These are phyloP conservation scores for Norana najaformis DNA, from an alignment of 2,888 invertebrate genomes.

Conservation along the genomic window DNA sequence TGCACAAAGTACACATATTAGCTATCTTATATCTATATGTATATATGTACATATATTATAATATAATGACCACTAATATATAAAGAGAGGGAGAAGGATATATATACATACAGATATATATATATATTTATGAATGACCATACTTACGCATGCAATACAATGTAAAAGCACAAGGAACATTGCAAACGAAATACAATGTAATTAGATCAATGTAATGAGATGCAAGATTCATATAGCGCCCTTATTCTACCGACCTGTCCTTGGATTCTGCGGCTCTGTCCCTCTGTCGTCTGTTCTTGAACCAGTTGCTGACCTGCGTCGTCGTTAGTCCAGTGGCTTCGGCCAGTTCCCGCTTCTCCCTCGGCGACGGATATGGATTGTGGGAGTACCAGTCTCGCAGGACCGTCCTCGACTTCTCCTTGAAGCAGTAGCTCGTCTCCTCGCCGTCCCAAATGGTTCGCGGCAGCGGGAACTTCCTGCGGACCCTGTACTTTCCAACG, in stretches of 20 bases:
- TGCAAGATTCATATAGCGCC: background rate
- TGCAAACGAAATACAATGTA: background rate
- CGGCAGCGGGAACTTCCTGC: conserved; percentile 95
- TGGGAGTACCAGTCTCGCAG: conserved; percentile 83
- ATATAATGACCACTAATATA: too few species aligned
- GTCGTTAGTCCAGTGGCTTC: conserved; percentile 87
- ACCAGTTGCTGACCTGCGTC: conserved; percentile 91
- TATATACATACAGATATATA: background rate
- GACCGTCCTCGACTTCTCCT: conserved; percentile 74
- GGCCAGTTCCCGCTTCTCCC: conserved; percentile 87
- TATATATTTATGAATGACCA: background rate
- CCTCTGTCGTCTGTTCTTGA: conserved; percentile 84
- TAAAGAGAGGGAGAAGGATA: too few species aligned
- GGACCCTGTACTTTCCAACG: conserved; percentile 81
- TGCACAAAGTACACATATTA: too few species aligned
- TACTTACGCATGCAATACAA: background rate
- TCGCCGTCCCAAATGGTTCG: conserved; percentile 99
- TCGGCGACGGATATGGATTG: conserved; percentile 94
- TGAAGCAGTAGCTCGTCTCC: conserved; percentile 74
- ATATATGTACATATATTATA: too few species aligned
- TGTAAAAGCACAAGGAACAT: background rate
- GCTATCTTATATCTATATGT: too few species aligned
- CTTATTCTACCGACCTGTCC: conserved; percentile 62
- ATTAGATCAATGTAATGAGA: background rate
- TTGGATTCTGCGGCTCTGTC: conserved; percentile 91